Conservation (phyloP, 64 coral and sea anemone genomes). For the Catalaphyllia jardinei region DNA sequence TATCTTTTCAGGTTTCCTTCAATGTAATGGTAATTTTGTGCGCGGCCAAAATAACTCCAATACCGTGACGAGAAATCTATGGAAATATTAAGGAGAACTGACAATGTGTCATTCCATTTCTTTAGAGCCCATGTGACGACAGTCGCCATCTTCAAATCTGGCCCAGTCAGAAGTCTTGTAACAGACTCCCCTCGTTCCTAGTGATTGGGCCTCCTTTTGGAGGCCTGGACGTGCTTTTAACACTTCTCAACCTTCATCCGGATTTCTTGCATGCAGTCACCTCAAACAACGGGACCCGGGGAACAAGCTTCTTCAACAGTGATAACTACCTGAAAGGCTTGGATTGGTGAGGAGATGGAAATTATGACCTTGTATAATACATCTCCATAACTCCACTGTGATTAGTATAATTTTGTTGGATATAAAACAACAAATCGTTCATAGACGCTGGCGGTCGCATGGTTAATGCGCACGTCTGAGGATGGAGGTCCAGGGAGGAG, state of each 20-base stretch:
- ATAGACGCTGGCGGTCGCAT: too few relatives aligned
- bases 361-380: not conserved
- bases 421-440: too few relatives aligned
- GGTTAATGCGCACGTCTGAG: too few relatives aligned
- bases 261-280: constrained; percentile 57
- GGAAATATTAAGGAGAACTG: not conserved
- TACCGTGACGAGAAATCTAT: not conserved
- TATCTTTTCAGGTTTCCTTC: too few relatives aligned
- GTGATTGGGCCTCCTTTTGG: constrained; percentile 91
- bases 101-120: not conserved
- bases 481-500: too few relatives aligned
- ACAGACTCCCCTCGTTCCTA: constrained; percentile 81
- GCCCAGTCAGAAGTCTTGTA: constrained; percentile 86
- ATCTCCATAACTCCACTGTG: not conserved
- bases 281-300: constrained; percentile 34
- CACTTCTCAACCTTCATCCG: constrained; percentile 77
- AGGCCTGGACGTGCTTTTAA: constrained; percentile 72
- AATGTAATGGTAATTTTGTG: too few relatives aligned
- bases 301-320: constrained; percentile 85
- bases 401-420: too few relatives aligned
- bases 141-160: constrained; percentile 92
- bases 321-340: constrained; percentile 94
- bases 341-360: constrained; percentile 74
- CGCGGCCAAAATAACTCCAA: too few relatives aligned
- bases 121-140: constrained; percentile 91